These are phyloP conservation scores for Mus spretus DNA, from an alignment of 2,797 vertebrate genomes.

Conservation along the genomic window DNA sequence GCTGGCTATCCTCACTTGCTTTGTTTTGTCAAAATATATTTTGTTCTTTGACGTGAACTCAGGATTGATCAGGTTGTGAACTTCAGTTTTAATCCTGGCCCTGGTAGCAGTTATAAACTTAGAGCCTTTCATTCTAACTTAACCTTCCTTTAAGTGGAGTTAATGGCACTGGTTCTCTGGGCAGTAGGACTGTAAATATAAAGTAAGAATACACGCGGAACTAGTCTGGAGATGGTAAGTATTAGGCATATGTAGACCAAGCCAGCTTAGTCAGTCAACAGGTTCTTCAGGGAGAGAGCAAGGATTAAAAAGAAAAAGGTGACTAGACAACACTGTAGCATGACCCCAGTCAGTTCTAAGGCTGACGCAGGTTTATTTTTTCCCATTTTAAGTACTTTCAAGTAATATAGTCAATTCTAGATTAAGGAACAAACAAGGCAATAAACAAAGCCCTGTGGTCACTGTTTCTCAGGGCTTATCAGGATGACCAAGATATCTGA, in stretches of 20 bases:
- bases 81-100: constrained; percentile 19
- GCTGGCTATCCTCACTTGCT: background rate
- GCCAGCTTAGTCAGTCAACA: background rate
- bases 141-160: background rate
- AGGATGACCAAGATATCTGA: background rate
- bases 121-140: constrained; percentile 42
- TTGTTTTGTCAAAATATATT: background rate
- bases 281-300: background rate
- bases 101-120: constrained; percentile 45
- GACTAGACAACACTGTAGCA: background rate
- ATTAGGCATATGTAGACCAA: background rate
- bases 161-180: constrained; percentile 22
- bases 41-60: background rate
- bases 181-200: background rate
- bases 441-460: background rate
- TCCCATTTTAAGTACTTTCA: background rate
- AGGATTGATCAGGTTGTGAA: background rate
- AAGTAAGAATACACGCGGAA: constrained; percentile 31
- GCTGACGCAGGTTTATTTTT: background rate
- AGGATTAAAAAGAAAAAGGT: background rate
- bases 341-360: background rate
- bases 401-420: background rate
- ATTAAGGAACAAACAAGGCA: background rate
- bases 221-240: constrained; percentile 51
- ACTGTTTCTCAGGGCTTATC: background rate